Base-by-base conservation (phyloP, 2,888 invertebrate species). In the Lepidochitona cinerea region DNA sequence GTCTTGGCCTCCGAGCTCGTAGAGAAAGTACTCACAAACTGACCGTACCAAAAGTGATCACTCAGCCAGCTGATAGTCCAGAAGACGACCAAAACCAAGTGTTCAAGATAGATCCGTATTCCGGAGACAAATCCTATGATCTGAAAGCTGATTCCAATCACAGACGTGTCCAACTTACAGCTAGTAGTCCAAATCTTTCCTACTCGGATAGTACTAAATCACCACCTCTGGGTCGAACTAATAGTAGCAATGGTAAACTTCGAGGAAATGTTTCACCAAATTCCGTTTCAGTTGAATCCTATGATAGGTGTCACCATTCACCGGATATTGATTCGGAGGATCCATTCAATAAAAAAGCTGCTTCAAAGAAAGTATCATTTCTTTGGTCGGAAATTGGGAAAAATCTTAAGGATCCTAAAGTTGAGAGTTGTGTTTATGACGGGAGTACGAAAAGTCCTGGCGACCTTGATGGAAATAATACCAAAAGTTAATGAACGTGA, bases 61-160 rank as follows among this genome's bases (percentile, higher is more conserved):
- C 29, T 7, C 36, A 37, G 7, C 67, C 67, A n/a, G 26, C n/a
- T 18, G n/a, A n/a, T 36, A 37, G 37, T 36, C 14, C 18, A 37
- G 67, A 66, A 0, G 64, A 49, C 26, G 54, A 71, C 26, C 33
- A 70, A 26, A 70, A 68, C 32, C 59, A 71, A 33, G 52, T 66
- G 18, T 83, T 83, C 66, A 81, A 83, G 41, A 83, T 81, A 2
- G 69, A 82, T n/a, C 82, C 81, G 2, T 81, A 83, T 71, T 82
- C 81, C 2, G 77, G 82, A 49, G 82, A 82, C 37, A 76, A 75
- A 53, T 75, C 77, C 37, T 79, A 83, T 6, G 84, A 81, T 54
- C 49, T 80, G 53, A 79, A 77, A 64, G 80, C 59, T 59, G 59
- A 59, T 32, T 59, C 5, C 59, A 23, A 23, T 1, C 59, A 23